Percentiles rank a stretch among this genome's conserved stretches.
phyloP scores from a whole-genome alignment of 2,797 vertebrate genomes.

The Crocidura indochinensis region DNA sequence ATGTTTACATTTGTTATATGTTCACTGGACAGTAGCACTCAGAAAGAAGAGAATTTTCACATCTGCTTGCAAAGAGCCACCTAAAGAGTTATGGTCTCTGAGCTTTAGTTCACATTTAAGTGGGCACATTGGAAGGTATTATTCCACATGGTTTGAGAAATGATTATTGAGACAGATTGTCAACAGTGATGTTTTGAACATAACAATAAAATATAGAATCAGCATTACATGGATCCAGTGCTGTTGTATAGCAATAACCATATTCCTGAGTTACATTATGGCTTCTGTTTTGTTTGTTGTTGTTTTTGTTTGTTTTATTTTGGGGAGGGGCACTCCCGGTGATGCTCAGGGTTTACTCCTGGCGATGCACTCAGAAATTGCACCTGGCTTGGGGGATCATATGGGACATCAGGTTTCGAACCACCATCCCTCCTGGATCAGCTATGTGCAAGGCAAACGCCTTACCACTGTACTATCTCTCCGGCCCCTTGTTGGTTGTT shows the following conservation, averaged over 20 bases:
- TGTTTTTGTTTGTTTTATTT: slow-evolving; percentile 9
- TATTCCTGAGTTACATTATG: background rate
- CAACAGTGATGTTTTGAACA: slow-evolving; percentile 10
- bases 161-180: background rate
- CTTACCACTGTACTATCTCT: too few relatives aligned
- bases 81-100: background rate
- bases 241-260: background rate
- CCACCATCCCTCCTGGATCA: too few relatives aligned
- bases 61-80: background rate
- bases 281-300: background rate
- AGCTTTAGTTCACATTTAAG: background rate
- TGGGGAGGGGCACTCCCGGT: too few relatives aligned
- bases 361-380: too few relatives aligned
- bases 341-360: too few relatives aligned
- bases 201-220: background rate
- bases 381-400: too few relatives aligned
- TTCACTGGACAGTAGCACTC: background rate
- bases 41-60: background rate
- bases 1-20: background rate
- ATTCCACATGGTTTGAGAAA: background rate
- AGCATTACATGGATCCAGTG: background rate
- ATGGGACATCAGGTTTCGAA: too few relatives aligned
- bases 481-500: background rate
- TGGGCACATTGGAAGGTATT: background rate
- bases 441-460: too few relatives aligned